These are phyloP conservation scores for Antheraea assamensis DNA, from an alignment of 2,888 invertebrate species.

Conservation along the genomic window DNA sequence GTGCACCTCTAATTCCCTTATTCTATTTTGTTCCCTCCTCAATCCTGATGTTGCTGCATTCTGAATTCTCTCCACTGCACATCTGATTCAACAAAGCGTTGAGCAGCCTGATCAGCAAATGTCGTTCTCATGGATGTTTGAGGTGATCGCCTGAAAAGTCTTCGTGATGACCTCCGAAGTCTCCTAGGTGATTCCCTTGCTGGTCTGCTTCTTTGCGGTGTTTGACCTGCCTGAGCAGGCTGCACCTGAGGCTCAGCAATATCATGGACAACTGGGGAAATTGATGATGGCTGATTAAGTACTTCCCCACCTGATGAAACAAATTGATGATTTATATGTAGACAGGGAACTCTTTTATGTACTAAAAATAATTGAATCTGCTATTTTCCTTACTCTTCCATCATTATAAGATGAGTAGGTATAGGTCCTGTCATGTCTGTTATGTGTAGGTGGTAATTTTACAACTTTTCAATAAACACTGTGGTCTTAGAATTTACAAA, in stretches of 20 bases:
- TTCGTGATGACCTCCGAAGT: background rate
- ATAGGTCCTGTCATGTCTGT: too few species aligned
- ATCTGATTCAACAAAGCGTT: background rate
- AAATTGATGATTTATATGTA: background rate
- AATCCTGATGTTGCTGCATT: background rate
- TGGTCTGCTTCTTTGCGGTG: background rate
- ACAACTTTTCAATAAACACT: too few species aligned
- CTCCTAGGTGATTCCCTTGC: background rate
- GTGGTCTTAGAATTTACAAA: too few species aligned
- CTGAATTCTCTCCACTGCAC: background rate
- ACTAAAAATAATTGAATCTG: too few species aligned
- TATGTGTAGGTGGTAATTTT: too few species aligned
- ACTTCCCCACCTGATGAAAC: background rate
- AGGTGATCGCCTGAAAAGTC: background rate
- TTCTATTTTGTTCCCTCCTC: background rate
- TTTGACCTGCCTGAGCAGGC: background rate
- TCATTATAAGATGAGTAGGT: too few species aligned
- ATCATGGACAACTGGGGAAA: background rate
- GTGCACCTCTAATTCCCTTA: background rate
- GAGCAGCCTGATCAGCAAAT: background rate
- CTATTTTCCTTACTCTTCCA: too few species aligned
- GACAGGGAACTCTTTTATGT: too few species aligned
- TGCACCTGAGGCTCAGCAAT: background rate
- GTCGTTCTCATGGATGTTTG: background rate
- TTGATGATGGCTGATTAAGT: background rate